These are phyloP conservation scores for Anoplopoma fimbria DNA, from an alignment of 2,113 vertebrate genomes.

Conservation along the genomic window DNA sequence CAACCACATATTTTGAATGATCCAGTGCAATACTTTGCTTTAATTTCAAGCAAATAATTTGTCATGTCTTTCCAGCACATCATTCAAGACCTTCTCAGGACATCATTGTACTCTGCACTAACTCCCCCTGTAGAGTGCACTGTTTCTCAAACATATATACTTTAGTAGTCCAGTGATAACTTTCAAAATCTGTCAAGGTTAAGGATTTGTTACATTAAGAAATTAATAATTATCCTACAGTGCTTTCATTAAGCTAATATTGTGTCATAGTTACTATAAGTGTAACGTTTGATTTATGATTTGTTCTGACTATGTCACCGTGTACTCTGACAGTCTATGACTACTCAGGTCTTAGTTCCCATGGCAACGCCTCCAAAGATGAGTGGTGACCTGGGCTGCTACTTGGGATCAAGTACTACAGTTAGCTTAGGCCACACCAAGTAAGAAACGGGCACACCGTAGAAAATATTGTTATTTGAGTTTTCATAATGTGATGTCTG, in stretches of 20 bases:
- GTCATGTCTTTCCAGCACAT: neutral
- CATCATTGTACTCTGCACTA: neutral
- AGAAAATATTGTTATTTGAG: neutral
- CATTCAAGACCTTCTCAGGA: neutral
- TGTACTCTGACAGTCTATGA: neutral
- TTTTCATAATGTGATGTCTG: neutral
- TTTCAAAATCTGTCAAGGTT: too few species aligned
- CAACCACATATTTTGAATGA: neutral
- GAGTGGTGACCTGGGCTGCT: slow-evolving; percentile 56
- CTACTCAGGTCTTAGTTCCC: neutral
- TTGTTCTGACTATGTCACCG: neutral
- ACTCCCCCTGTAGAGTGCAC: slow-evolving; percentile 24
- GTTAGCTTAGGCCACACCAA: slow-evolving; percentile 80
- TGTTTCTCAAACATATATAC: slow-evolving; percentile 2
- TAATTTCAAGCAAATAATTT: neutral
- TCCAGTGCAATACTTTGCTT: neutral
- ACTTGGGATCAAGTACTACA: slow-evolving; percentile 8
- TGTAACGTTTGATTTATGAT: neutral
- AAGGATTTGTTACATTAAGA: neutral
- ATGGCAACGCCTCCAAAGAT: neutral
- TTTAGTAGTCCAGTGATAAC: neutral
- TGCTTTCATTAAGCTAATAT: neutral
- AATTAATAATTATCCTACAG: neutral
- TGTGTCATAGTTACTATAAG: neutral
- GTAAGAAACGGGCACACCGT: slow-evolving; percentile 62